phyloP scores from a whole-genome alignment of 1,140 invertebrate species.

The Orchesella cincta region DNA sequence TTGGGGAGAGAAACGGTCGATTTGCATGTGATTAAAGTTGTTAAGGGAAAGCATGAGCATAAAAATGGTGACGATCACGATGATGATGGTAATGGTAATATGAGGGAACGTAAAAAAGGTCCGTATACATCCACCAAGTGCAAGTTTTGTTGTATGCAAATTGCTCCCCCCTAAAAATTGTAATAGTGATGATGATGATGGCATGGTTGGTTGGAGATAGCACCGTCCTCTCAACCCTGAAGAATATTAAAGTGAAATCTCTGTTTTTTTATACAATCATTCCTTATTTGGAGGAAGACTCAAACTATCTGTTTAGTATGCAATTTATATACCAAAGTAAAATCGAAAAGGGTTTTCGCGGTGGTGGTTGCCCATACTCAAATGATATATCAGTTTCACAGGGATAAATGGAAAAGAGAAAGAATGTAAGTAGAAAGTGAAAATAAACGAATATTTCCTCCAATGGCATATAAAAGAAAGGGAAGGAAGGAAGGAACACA shows the following conservation, averaged over 20 bases:
- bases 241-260: not conserved
- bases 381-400: too few relatives aligned
- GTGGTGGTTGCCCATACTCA: too few relatives aligned
- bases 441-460: too few relatives aligned
- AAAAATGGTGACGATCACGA: slow-evolving; percentile 32
- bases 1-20: slow-evolving; percentile 28
- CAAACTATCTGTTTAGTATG: not conserved
- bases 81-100: not conserved
- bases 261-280: not conserved
- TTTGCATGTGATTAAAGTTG: slow-evolving; percentile 42
- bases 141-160: too few relatives aligned
- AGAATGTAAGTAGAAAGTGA: too few relatives aligned
- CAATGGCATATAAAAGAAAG: too few relatives aligned
- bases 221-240: not conserved
- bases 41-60: slow-evolving; percentile 26
- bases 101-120: slow-evolving; percentile 10
- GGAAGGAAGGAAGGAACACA: too few relatives aligned
- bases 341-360: not conserved
- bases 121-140: not conserved
- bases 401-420: too few relatives aligned
- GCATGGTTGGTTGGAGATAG: not conserved
- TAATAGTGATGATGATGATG: slow-evolving; percentile 17
- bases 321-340: not conserved
- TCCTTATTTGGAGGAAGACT: not conserved
- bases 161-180: not conserved